Percentiles rank a stretch among this genome's conserved stretches.
Conservation (phyloP, 2,888 invertebrate genomes). For the Tiliacea citrago region DNA sequence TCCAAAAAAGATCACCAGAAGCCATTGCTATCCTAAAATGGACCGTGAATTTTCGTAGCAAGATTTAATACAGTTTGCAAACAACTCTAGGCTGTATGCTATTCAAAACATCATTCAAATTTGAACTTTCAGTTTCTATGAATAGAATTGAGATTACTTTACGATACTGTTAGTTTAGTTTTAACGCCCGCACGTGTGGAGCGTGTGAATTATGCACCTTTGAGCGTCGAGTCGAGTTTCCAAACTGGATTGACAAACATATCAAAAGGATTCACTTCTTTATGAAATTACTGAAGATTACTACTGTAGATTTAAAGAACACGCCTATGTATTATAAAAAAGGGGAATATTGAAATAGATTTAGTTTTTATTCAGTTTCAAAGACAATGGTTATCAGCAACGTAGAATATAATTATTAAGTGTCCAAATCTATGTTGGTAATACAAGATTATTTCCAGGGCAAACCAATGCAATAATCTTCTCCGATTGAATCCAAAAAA, state of each 20-base stretch:
- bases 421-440: neutral
- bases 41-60: conserved; percentile 32
- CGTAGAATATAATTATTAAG: neutral
- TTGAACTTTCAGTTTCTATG: conserved; percentile 3
- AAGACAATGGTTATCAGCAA: neutral
- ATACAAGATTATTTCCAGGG: neutral
- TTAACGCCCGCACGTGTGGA: conserved; percentile 50
- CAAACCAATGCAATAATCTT: neutral
- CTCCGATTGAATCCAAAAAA: neutral
- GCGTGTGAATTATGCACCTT: conserved; percentile 66
- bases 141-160: conserved; percentile 33
- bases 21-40: conserved; percentile 45
- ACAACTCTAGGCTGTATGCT: conserved; percentile 31
- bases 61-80: conserved; percentile 51
- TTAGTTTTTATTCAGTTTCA: neutral
- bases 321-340: no score
- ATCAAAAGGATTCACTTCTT: conserved; percentile 46
- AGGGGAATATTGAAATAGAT: neutral
- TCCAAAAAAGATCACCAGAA: conserved; percentile 52
- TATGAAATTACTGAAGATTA: conserved; percentile 30
- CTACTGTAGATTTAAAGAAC: neutral
- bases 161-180: conserved; percentile 25
- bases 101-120: conserved; percentile 28
- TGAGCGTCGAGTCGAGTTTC: conserved; percentile 54
- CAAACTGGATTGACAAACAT: conserved; percentile 62